Evolutionary conservation across 1,140 invertebrate species (phyloP).

Genomic region (Zaprionus vittiger): DNA sequence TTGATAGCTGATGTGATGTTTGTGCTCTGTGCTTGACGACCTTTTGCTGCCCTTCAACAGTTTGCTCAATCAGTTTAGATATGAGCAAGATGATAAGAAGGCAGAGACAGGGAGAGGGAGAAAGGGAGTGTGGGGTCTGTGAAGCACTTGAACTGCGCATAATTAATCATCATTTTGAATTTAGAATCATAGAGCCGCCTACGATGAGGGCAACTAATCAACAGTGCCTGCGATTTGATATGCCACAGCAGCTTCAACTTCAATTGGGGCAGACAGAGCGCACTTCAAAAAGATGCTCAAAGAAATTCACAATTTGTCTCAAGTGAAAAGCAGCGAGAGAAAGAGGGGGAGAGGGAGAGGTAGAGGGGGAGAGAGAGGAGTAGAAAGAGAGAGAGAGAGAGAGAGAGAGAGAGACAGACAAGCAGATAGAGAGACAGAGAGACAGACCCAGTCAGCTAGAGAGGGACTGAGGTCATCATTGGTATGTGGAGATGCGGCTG

Average conservation of each 20-base stretch:
- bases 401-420: neutral
- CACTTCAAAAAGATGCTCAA: constrained; percentile 67
- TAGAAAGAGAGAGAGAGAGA: neutral
- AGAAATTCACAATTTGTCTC: constrained; percentile 81
- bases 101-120: neutral
- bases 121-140: neutral
- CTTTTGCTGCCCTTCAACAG: constrained; percentile 49
- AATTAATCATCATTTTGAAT: constrained; percentile 77
- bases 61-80: neutral
- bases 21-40: constrained; percentile 16
- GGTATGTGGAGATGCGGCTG: constrained; percentile 45
- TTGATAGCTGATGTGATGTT: constrained; percentile 16
- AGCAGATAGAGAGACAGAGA: too few relatives aligned
- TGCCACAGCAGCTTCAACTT: constrained; percentile 21
- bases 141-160: constrained; percentile 54
- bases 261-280: constrained; percentile 58
- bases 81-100: neutral
- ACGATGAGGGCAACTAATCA: constrained; percentile 27
- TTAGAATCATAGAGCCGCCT: constrained; percentile 62
- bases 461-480: constrained; percentile 35
- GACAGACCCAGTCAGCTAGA: too few relatives aligned
- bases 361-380: neutral
- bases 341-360: neutral
- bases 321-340: constrained; percentile 49
- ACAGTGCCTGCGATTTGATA: neutral